Conservation (phyloP, 2,888 invertebrate species). For the Plutella xylostella region DNA sequence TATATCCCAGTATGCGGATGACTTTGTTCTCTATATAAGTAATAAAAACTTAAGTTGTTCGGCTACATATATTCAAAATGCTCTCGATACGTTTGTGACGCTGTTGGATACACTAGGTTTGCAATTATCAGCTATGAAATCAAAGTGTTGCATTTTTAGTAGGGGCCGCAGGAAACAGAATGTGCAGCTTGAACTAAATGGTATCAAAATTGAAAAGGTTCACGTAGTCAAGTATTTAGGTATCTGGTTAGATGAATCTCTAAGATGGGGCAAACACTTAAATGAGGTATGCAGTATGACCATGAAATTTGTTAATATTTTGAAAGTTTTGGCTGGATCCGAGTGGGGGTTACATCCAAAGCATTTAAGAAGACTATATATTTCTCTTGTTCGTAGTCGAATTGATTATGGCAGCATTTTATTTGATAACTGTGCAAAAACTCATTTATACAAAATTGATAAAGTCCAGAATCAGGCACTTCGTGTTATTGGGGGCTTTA, state of each 20-base stretch:
- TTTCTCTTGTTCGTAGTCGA: constrained; percentile 8
- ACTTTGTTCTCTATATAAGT: not conserved
- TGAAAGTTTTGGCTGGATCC: constrained; percentile 4
- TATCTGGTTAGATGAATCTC: constrained; percentile 2
- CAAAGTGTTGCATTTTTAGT: not conserved
- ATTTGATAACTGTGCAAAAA: not conserved
- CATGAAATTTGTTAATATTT: not conserved
- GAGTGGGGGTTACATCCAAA: constrained; percentile 7
- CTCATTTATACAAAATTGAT: not conserved
- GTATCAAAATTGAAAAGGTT: not conserved
- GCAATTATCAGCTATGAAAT: not conserved
- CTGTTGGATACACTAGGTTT: not conserved
- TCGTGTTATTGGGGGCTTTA: constrained; percentile 8
- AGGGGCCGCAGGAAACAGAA: not conserved
- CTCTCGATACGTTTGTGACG: not conserved
- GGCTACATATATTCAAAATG: not conserved
- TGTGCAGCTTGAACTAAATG: not conserved
- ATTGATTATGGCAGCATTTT: constrained; percentile 6
- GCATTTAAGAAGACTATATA: constrained; percentile 6
- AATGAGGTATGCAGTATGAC: not conserved
- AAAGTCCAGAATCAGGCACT: constrained; percentile 9
- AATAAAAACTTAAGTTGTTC: not conserved
- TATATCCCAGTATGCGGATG: not conserved
- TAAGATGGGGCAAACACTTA: constrained; percentile 6
- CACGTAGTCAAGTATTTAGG: constrained; percentile 5